Evolutionary conservation across 2,888 invertebrate species (phyloP), one percentile per base, ranked within the genome.

Genomic region (Theristus sp.): DNA sequence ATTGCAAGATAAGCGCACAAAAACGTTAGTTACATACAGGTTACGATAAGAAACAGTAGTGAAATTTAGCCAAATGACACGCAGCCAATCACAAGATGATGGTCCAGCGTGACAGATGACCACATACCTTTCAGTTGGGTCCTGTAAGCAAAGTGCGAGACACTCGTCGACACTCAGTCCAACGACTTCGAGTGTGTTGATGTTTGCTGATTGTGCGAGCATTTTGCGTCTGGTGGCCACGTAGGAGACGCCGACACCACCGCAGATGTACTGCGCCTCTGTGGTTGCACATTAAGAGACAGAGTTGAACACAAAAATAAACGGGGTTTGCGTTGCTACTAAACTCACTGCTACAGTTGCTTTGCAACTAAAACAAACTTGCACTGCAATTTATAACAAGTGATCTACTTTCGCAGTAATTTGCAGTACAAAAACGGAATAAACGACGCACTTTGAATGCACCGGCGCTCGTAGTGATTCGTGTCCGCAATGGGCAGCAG

Each of bases 91-190:
- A 38, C 38, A 17, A 38, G 17, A 38, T 17, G 38, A 38, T 13
- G 17, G n/a, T n/a, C n/a, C n/a, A 38, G 17, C 17, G 38, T 13
- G 17, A 38, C 38, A 38, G 6, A 6, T 13, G 38, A 6, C 38
- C 10, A 38, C 38, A 6, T 13, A 38, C 38, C 38, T 38, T 38
- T 38, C 17, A 6, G 38, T 13, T 38, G 38, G 38, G 38, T 38
- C 61, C 27, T 58, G 56, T 56, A 61, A 29, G 28, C 61, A 61
- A 1, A 59, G 30, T 1, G 53, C 13, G 1, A 61, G 49, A 28
- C 61, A 61, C 55, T 61, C 61, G 52, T 61, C 59, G 1, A 49
- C 1, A 29, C 56, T 59, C 26, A 61, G 25, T 1, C 56, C 59
- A 17, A 49, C 6, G 1, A 61, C 17, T 1, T n/a, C 13, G 25